Evolutionary conservation across 2,797 vertebrate species (phyloP).

Genomic region (Huso huso): DNA sequence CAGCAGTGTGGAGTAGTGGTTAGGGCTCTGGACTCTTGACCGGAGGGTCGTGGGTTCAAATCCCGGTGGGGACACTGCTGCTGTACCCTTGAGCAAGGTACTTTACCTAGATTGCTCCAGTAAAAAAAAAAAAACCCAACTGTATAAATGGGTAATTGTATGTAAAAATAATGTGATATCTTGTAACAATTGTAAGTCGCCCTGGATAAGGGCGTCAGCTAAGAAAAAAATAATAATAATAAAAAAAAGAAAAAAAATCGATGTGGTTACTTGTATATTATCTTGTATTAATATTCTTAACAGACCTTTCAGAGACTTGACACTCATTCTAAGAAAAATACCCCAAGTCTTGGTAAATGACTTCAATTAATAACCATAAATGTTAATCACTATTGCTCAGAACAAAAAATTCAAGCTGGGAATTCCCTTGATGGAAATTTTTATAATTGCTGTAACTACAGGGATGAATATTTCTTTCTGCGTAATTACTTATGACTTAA

Average conservation of each 20-base stretch:
- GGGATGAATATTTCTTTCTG: slow-evolving; percentile 81
- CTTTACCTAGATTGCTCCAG: no score
- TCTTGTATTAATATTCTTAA: slow-evolving; percentile 72
- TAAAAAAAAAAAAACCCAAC: no score
- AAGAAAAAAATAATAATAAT: no score
- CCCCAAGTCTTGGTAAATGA: slow-evolving; percentile 75
- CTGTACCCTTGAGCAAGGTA: no score
- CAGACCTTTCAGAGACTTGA: slow-evolving; percentile 54
- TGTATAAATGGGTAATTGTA: no score
- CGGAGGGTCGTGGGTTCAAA: no score
- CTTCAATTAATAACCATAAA: slow-evolving; percentile 91
- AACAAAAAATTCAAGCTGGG: slow-evolving; percentile 87
- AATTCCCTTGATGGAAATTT: slow-evolving; percentile 98
- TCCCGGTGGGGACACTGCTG: no score
- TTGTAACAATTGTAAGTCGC: no score
- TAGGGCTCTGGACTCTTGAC: no score
- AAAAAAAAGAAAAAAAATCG: slow-evolving; percentile 63
- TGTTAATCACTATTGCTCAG: slow-evolving; percentile 94
- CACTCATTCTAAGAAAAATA: slow-evolving; percentile 55
- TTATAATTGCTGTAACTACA: slow-evolving; percentile 94
- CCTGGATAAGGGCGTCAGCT: no score
- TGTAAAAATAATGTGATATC: no score
- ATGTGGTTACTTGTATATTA: slow-evolving; percentile 68
- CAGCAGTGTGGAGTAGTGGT: no score
- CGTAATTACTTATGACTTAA: slow-evolving; percentile 95